Evolutionary conservation across 1,140 invertebrate genomes (phyloP).

Genomic region (Trichonephila clavipes): DNA sequence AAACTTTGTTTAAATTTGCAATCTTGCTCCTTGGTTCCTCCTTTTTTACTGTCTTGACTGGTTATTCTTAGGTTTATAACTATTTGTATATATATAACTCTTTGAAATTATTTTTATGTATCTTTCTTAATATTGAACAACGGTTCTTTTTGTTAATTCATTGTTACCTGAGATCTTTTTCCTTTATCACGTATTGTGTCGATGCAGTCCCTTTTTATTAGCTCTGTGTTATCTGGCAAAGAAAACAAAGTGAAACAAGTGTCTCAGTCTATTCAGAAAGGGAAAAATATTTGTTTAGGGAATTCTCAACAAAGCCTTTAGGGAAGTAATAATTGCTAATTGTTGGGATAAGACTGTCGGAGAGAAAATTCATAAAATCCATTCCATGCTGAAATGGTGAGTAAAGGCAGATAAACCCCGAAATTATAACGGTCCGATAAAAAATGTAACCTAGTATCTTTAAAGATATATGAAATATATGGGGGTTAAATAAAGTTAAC

Average conservation of each 20-base stretch:
- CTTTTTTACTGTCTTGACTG: too few relatives aligned
- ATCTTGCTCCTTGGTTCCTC: too few relatives aligned
- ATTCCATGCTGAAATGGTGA: background rate
- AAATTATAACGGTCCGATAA: background rate
- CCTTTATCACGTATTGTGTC: background rate
- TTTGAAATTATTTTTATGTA: too few relatives aligned
- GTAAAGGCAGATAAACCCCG: background rate
- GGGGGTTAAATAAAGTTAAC: too few relatives aligned
- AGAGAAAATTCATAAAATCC: background rate
- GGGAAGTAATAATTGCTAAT: constrained; percentile 8
- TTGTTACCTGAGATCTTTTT: background rate
- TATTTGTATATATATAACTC: too few relatives aligned
- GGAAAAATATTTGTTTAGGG: background rate
- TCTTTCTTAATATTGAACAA: too few relatives aligned
- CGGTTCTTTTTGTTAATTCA: too few relatives aligned
- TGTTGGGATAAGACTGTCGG: background rate
- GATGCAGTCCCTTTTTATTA: background rate
- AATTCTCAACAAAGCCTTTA: background rate
- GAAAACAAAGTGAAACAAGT: background rate
- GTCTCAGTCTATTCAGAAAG: background rate
- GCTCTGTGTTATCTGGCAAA: background rate
- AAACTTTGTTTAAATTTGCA: too few relatives aligned
- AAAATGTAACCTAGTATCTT: background rate
- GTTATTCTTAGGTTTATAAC: too few relatives aligned
- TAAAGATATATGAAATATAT: background rate